Base-by-base conservation (phyloP, 2,888 invertebrate genomes). In the Dynastes maya region DNA sequence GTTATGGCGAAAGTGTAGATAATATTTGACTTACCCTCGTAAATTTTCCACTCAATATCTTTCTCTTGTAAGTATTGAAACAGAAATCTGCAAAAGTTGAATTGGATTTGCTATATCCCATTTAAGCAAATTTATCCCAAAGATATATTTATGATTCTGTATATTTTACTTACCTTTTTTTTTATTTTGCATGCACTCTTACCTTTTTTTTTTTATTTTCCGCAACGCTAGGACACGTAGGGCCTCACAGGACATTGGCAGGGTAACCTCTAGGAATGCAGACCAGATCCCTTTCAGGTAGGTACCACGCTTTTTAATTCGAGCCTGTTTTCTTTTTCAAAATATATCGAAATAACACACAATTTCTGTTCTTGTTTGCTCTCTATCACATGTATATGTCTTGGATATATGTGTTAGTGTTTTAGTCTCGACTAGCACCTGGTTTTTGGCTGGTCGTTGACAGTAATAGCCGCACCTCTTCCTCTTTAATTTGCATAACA, bases 201-300 rank as follows among this genome's bases (percentile, higher is more conserved):
- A 83, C 81, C 84, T 83, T 82, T 80, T 82, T 82, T 84, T 86
- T 55, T 86, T 86, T 83, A 83, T 80, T 86, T 85, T 86, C 82
- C 85, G 85, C 85, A 83, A 80, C 80, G 91, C 88, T 92, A 96
- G 96, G 94, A 95, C 95, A 91, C 94, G 96, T 89, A 94, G 96
- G 89, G 94, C 95, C 88, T 96, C 96, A 86, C 95, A 95, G 91
- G 96, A 96, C 90, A 91, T 92, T 83, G 90, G 90, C 83, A 88
- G 89, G 90, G 91, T 94, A 88, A 85, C 87, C 32, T 87, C 64
- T 72, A 81, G 89, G 70, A 83, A 86, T 85, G 83, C 81, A 72
- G 87, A 86, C 80, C 85, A 85, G 80, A 84, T 88, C 78, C 87
- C 87, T 45, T 86, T 79, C 58, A 83, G 88, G 88, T 88, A 85